Percentiles rank a stretch among this genome's conserved stretches.
phyloP scores from a whole-genome alignment of 2,888 invertebrate species.

The Scaptomyza cyrtandrae region DNA sequence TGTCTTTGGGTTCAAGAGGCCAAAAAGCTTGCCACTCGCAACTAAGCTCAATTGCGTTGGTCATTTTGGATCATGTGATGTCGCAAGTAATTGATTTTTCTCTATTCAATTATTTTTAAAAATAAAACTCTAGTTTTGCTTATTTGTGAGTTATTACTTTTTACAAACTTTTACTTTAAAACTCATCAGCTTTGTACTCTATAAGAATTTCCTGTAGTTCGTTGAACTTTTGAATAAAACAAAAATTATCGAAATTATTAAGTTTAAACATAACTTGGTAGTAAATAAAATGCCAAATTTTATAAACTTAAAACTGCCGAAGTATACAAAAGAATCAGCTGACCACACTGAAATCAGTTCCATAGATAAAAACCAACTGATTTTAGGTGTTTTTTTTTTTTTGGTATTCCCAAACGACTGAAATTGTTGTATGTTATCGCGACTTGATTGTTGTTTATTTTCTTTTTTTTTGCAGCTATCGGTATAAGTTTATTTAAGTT shows the following conservation, averaged over 20 bases:
- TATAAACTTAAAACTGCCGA: not conserved
- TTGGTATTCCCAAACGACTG: slow-evolving; percentile 40
- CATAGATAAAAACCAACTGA: slow-evolving; percentile 29
- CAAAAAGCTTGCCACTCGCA: slow-evolving; percentile 61
- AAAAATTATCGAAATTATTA: slow-evolving; percentile 25
- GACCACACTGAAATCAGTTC: slow-evolving; percentile 30
- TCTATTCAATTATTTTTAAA: not conserved
- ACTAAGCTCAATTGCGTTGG: slow-evolving; percentile 67
- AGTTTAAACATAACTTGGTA: slow-evolving; percentile 18
- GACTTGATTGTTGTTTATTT: slow-evolving; percentile 5
- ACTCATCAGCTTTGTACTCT: not conserved
- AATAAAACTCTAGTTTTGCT: no score
- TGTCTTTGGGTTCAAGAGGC: slow-evolving; percentile 70
- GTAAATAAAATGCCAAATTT: slow-evolving; percentile 12
- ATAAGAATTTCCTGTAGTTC: slow-evolving; percentile 6
- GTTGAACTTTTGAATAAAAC: slow-evolving; percentile 21
- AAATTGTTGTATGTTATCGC: slow-evolving; percentile 28
- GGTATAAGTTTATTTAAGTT: slow-evolving; percentile 42
- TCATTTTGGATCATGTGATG: slow-evolving; percentile 54
- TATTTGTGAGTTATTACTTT: no score
- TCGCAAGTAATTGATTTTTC: slow-evolving; percentile 22
- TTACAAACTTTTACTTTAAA: not conserved
- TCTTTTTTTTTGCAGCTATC: slow-evolving; percentile 23
- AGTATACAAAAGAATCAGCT: slow-evolving; percentile 36
- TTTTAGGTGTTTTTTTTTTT: slow-evolving; percentile 59